Evolutionary conservation across 2,888 invertebrate species (phyloP).

Genomic region (Lasioglossum villosulum): DNA sequence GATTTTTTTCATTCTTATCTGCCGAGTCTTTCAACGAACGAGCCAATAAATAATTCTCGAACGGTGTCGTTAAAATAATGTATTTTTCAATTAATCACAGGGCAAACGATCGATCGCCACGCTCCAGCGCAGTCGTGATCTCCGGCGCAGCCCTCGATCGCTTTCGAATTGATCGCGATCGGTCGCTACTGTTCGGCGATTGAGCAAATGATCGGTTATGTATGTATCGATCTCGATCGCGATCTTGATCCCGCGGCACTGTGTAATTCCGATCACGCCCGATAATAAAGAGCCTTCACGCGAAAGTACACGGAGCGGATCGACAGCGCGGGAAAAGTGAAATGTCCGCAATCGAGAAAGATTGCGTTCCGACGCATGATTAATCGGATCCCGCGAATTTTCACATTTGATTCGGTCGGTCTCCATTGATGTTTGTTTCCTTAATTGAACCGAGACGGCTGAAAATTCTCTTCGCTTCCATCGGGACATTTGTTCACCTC

Average conservation of each 20-base stretch:
- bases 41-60: constrained; percentile 2
- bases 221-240: constrained; percentile 9
- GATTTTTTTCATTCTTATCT: neutral
- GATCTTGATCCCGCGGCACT: neutral
- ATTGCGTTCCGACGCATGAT: constrained; percentile 1
- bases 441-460: constrained; percentile 14
- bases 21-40: neutral
- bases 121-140: constrained; percentile 15
- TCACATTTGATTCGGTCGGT: constrained; percentile 14
- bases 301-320: constrained; percentile 19
- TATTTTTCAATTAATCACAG: neutral
- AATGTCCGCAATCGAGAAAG: neutral
- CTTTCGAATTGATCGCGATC: constrained; percentile 30
- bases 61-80: neutral
- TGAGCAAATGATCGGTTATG: constrained; percentile 31
- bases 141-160: constrained; percentile 1
- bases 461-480: neutral
- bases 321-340: neutral
- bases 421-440: constrained; percentile 7
- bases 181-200: constrained; percentile 23
- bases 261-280: constrained; percentile 15
- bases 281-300: constrained; percentile 33
- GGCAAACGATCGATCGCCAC: neutral
- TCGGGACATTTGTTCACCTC: constrained; percentile 17
- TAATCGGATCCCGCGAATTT: neutral